phyloP scores from a whole-genome alignment of 2,888 invertebrate genomes.

The Cephus pygmeus region DNA sequence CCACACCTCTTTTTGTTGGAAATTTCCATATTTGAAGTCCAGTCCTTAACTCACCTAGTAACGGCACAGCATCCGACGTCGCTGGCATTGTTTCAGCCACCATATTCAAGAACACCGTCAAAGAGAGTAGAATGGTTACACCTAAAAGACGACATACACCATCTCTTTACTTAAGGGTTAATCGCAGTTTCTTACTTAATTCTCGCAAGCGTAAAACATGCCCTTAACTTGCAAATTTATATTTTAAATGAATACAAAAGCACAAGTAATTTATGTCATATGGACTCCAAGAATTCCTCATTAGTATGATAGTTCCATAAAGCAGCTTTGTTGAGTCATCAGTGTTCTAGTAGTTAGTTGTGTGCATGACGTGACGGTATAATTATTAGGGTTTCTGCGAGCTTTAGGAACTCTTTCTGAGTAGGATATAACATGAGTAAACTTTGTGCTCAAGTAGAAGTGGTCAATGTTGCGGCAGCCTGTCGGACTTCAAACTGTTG shows the following conservation, averaged over 20 bases:
- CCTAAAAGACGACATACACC: constrained; percentile 70
- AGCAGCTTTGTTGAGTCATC: not conserved
- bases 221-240: not conserved
- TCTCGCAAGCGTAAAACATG: not conserved
- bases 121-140: constrained; percentile 95
- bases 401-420: not conserved
- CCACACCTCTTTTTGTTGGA: not conserved
- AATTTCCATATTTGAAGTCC: not conserved
- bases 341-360: not conserved
- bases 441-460: not conserved
- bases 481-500: not conserved
- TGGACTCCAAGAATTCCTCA: not conserved
- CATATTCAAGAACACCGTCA: constrained; percentile 98
- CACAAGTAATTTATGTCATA: not conserved
- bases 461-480: not conserved
- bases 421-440: not conserved
- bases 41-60: constrained; percentile 73
- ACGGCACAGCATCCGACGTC: constrained; percentile 92
- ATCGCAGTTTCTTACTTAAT: not conserved
- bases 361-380: not conserved
- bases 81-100: constrained; percentile 99
- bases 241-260: not conserved
- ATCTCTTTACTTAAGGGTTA: not conserved
- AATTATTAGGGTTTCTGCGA: not conserved
- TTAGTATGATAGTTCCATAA: not conserved